phyloP scores from a whole-genome alignment of 2,888 invertebrate genomes.

The Pyralis farinalis region DNA sequence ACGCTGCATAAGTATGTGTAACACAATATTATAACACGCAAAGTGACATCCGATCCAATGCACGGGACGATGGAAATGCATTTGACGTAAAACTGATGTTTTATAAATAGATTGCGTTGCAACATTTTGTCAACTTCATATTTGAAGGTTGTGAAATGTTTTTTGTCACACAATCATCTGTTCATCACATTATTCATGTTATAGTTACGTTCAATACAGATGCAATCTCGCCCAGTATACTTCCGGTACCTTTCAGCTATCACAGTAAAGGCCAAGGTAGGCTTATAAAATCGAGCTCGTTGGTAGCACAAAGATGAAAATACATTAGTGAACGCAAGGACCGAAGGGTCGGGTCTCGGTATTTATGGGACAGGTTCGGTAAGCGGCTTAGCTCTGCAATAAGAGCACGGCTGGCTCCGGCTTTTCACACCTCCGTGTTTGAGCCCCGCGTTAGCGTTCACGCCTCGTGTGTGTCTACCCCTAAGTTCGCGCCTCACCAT shows the following conservation, averaged over 20 bases:
- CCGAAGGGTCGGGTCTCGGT: conserved; percentile 26
- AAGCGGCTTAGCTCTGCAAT: conserved; percentile 70
- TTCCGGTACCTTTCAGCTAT: too few species aligned
- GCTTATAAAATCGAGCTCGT: too few species aligned
- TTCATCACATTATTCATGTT: too few species aligned
- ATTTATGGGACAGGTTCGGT: conserved; percentile 62
- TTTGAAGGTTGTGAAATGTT: too few species aligned
- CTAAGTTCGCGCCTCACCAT: conserved; percentile 65
- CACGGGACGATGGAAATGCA: conserved; percentile 37
- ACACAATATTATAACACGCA: conserved; percentile 57
- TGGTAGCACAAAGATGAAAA: conserved; percentile 11
- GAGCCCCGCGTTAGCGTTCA: conserved; percentile 67
- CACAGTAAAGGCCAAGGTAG: too few species aligned
- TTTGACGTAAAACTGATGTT: conserved; percentile 36
- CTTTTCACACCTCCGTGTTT: conserved; percentile 80
- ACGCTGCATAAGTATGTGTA: conserved; percentile 44
- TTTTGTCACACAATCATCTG: too few species aligned
- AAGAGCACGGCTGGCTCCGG: conserved; percentile 51
- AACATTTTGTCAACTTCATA: conserved; percentile 6
- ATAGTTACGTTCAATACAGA: too few species aligned
- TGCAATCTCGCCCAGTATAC: too few species aligned
- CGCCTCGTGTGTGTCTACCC: conserved; percentile 73
- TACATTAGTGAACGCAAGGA: conserved; percentile 13
- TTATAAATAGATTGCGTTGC: conserved; percentile 24
- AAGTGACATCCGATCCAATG: conserved; percentile 57